phyloP scores from a whole-genome alignment of 2,113 vertebrate species.

The Anhinga anhinga region DNA sequence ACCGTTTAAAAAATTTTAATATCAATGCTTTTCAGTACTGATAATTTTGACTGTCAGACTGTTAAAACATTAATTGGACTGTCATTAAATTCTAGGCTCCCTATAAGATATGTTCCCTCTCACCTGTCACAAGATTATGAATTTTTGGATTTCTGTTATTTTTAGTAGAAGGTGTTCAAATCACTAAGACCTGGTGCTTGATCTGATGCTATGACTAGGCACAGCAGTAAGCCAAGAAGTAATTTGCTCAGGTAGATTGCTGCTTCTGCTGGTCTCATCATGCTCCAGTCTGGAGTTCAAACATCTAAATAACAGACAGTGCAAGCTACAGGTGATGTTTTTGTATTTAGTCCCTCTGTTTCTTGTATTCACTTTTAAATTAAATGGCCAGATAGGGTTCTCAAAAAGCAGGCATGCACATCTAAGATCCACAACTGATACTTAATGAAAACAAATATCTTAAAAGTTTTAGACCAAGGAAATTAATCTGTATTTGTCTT shows the following conservation, averaged over 20 bases:
- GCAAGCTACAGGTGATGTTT: neutral
- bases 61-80: neutral
- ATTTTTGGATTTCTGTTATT: neutral
- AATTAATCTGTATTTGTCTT: neutral
- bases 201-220: neutral
- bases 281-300: neutral
- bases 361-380: neutral
- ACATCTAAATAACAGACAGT: neutral
- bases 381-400: neutral
- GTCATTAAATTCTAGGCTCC: neutral
- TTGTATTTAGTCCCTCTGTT: neutral
- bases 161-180: neutral
- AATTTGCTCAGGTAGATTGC: neutral
- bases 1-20: neutral
- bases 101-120: neutral
- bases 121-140: neutral
- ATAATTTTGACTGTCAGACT: neutral
- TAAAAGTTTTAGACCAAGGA: neutral
- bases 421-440: neutral
- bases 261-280: neutral
- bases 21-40: neutral
- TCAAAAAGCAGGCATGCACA: neutral
- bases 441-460: neutral
- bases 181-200: neutral
- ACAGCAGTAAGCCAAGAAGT: neutral